Base-by-base conservation (phyloP, 2,113 vertebrate species). In the Origma solitaria region DNA sequence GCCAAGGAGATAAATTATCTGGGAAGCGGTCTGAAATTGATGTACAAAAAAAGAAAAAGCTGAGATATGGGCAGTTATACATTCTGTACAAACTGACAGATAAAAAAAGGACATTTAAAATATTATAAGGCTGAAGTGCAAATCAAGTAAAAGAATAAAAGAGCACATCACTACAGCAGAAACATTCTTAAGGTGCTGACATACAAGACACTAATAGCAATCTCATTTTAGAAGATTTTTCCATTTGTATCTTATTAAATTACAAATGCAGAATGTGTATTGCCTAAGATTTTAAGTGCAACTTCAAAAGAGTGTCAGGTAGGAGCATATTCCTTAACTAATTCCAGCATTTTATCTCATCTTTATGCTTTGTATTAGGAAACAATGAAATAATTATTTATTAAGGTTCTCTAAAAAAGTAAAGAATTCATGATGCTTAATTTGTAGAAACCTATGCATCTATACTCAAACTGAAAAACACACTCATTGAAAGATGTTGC, bases 1-100 rank as follows among this genome's bases (percentile, higher is more conserved):
- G 90, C 78, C 91, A 92, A 92, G 61, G 72, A 88, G 65, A 86
- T 84, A 97, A 94, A 96, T 94, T 94, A 93, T 91, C 78, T 96
- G 70, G 83, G 93, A 97, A 95, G 88, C 70, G 3, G 68, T 78
- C 85, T 91, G 75, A 97, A 96, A 96, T 53, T 92, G 77, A 95
- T 33, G 85, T 83, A 80, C 50, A 92, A 81, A 84, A 79, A 66
- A 94, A 38, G 78, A 92, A 96, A 96, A 92, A 89, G 19, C 13
- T 10, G 42, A 94, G 94, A 90, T 78, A 86, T 19, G 44, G 81
- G 64, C 90, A 92, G 84, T 92, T 94, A 94, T 9, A 79, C 70
- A 90, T 60, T 54, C 73, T 86, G 35, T 77, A 73, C 64, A 95
- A 95, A 83, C n/a, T 0, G 0, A 77, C 11, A 56, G 69, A 95